Evolutionary conservation across 1,140 invertebrate species (phyloP).

Genomic region (Anastatus disparis): DNA sequence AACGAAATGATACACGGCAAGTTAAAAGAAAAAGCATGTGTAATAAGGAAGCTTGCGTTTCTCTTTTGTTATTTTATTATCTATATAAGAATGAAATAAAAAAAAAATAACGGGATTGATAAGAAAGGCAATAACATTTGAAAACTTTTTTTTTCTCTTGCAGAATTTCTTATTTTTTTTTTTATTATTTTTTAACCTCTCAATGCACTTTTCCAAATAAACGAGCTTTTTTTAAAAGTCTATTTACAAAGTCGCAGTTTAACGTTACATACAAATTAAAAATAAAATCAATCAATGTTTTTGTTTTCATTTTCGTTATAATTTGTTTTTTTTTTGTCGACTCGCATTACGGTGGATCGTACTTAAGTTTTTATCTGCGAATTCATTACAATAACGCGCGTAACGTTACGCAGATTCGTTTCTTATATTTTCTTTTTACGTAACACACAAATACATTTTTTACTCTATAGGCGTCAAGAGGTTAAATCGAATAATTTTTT

Average conservation of each 20-base stretch:
- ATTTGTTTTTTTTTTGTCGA: background rate
- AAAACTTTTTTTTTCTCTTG: constrained; percentile 10
- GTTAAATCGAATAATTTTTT: constrained; percentile 33
- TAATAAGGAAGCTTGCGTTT: constrained; percentile 16
- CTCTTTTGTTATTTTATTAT: background rate
- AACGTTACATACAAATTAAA: constrained; percentile 27
- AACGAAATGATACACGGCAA: too few species aligned
- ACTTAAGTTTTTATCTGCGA: background rate
- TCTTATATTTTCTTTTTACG: too few species aligned
- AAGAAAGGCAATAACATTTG: constrained; percentile 35
- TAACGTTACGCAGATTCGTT: constrained; percentile 1
- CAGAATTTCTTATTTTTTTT: constrained; percentile 32
- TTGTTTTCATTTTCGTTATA: too few species aligned
- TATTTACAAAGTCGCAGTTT: constrained; percentile 36
- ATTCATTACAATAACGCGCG: background rate
- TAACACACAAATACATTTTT: constrained; percentile 25
- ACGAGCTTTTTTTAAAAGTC: constrained; percentile 9
- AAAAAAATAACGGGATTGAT: background rate
- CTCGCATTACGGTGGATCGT: background rate
- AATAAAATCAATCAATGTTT: background rate
- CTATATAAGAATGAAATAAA: constrained; percentile 7
- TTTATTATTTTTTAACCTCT: constrained; percentile 35
- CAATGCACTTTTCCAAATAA: constrained; percentile 21
- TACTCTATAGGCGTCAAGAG: constrained; percentile 19
- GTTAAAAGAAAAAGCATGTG: too few species aligned